Base-by-base conservation (phyloP, 1,140 invertebrate genomes). In the Drosophila ananassae region DNA sequence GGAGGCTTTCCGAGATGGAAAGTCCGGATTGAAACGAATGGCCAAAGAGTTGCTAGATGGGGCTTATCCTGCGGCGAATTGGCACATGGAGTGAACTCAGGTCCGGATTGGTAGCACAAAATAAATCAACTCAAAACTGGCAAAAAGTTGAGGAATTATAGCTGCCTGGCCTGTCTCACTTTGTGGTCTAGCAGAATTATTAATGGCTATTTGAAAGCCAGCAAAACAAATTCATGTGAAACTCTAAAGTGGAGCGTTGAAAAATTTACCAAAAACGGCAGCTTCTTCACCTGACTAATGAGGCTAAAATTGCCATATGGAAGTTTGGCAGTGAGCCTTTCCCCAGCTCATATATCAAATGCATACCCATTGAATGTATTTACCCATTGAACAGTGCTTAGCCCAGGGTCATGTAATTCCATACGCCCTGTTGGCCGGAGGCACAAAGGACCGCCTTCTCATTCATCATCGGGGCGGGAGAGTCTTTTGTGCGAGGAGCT, bases 51-150 rank as follows among this genome's bases (percentile, higher is more conserved):
- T 54, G 24, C 50, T 46, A 22, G 41, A 22, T 37, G 7, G 41
- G 25, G 32, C 24, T 69, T 57, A 50, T 69, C 52, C 64, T 28
- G 63, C 8, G 30, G 32, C 8, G 25, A 32, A 69, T 69, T 69
- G 66, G 51, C 63, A 69, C 66, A 44, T 57, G 63, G 10, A 28
- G 39, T 39, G 21, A 37, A 24, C 47, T 3, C 0, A 8, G n/a
- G 10, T 12, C 2, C 2, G 8, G 17, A 64, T 46, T 64, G 28
- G 52, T 24, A 32, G 24, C 44, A 25, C 25, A 30, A 56, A 56
- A 69, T 69, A 69, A 69, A 69, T 69, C 66, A 69, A 69, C 51
- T 50, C n/a, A 39, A 69, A 69, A 56, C 24, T 69, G 51, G 44
- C 8, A 69, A 24, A 48, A 32, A 55, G 28, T 66, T 47, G 9